A percentile compares a stretch with the other conserved stretches of the same genome.
Conservation (phyloP, 2,797 vertebrate genomes). For the Bradypodion pumilum region DNA sequence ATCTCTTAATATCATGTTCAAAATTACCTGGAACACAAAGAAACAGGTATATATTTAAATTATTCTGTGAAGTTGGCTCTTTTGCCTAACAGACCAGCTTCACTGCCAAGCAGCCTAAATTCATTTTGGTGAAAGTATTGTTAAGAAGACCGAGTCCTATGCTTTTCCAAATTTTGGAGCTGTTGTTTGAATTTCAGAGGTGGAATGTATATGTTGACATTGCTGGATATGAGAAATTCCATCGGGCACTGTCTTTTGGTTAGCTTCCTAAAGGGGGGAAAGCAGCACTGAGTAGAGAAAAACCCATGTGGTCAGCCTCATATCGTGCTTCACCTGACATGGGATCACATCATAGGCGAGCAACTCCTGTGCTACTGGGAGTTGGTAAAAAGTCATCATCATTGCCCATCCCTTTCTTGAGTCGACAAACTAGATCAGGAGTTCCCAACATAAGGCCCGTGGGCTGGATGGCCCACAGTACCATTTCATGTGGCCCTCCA, state of each 20-base stretch:
- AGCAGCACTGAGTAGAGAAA: neutral
- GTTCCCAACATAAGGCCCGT: too few species aligned
- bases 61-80: neutral
- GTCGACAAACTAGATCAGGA: neutral
- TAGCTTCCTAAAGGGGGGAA: neutral
- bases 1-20: constrained; percentile 64
- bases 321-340: neutral
- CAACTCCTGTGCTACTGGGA: neutral
- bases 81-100: neutral
- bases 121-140: neutral
- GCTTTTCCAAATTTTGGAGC: neutral
- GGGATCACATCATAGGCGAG: neutral
- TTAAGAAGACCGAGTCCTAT: neutral
- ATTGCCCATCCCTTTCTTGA: neutral
- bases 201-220: neutral
- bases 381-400: neutral
- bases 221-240: neutral
- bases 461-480: too few species aligned
- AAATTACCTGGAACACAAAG: constrained; percentile 60
- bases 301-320: neutral
- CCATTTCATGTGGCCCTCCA: too few species aligned
- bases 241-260: neutral
- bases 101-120: neutral
- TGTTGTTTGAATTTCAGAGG: neutral
- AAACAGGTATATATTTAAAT: neutral